A percentile compares a stretch with the other conserved stretches of the same genome.
Conservation (phyloP, 1,140 invertebrate genomes). For the Caenorhabditis inopinata region DNA sequence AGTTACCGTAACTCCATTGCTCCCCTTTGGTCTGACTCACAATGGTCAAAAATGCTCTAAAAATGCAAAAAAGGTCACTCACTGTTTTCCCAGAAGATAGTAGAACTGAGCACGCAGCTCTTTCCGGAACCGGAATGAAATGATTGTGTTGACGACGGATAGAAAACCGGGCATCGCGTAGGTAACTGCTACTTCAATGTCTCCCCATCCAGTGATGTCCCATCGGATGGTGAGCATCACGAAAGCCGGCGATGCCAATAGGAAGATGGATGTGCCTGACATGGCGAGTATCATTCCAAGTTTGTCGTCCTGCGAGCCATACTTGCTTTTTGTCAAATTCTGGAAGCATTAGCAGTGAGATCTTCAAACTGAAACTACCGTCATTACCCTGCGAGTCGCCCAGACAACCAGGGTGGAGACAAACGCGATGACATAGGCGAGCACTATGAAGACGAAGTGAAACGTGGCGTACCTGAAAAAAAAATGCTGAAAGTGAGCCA, state of each 20-base stretch:
- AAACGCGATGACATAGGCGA: conserved; percentile 20
- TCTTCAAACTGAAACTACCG: neutral
- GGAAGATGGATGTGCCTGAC: conserved; percentile 13
- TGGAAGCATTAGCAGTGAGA: neutral
- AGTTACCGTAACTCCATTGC: too few relatives aligned
- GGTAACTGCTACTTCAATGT: conserved; percentile 31
- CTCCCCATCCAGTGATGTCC: conserved; percentile 21
- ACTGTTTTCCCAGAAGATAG: neutral
- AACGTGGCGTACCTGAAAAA: conserved; percentile 17
- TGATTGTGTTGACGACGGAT: conserved; percentile 31
- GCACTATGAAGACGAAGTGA: conserved; percentile 2
- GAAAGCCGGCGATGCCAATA: conserved; percentile 5
- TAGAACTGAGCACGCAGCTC: conserved; percentile 1
- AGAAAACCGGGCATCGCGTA: conserved; percentile 37
- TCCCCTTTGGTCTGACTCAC: too few relatives aligned
- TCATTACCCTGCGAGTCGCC: conserved; percentile 16
- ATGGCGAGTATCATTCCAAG: conserved; percentile 37
- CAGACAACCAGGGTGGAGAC: conserved; percentile 6
- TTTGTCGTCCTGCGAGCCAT: conserved; percentile 14
- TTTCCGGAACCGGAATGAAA: conserved; percentile 3
- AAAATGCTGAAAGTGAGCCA: too few relatives aligned
- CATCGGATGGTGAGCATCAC: conserved; percentile 27
- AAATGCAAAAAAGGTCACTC: too few relatives aligned
- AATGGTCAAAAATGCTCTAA: too few relatives aligned
- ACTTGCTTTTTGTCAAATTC: conserved; percentile 18